phyloP scores from a whole-genome alignment of 2,113 vertebrate genomes.

The Sardina pilchardus region DNA sequence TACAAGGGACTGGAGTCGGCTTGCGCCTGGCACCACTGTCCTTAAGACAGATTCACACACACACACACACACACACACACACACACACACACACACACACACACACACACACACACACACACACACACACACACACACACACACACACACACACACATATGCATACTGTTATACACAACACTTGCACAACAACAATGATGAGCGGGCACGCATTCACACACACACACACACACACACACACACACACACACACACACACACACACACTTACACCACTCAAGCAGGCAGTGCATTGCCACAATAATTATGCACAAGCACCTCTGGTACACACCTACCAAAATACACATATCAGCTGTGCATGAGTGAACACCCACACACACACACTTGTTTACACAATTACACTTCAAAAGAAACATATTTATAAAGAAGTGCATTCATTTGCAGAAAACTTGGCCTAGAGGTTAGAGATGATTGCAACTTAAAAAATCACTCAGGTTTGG shows the following conservation, averaged over 20 bases:
- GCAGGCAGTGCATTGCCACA: constrained; percentile 32
- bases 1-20: constrained; percentile 17
- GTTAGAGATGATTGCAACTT: background rate
- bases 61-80: background rate
- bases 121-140: too few species aligned
- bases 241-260: constrained; percentile 2
- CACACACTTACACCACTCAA: constrained; percentile 14
- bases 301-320: too few species aligned
- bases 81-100: background rate
- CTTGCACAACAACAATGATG: background rate
- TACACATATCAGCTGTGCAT: too few species aligned
- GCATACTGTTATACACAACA: background rate
- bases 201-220: background rate
- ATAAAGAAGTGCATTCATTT: background rate
- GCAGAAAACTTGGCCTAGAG: background rate
- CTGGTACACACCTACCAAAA: constrained; percentile 12
- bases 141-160: background rate
- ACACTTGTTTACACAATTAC: background rate
- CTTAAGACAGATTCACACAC: constrained; percentile 24
- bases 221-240: background rate
- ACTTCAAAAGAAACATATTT: background rate
- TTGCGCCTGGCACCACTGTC: constrained; percentile 36
- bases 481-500: constrained; percentile 16
- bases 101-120: constrained; percentile 2
- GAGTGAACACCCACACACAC: constrained; percentile 44